Conservation (phyloP, 1,140 invertebrate species). For the Meloidogyne floridensis region DNA sequence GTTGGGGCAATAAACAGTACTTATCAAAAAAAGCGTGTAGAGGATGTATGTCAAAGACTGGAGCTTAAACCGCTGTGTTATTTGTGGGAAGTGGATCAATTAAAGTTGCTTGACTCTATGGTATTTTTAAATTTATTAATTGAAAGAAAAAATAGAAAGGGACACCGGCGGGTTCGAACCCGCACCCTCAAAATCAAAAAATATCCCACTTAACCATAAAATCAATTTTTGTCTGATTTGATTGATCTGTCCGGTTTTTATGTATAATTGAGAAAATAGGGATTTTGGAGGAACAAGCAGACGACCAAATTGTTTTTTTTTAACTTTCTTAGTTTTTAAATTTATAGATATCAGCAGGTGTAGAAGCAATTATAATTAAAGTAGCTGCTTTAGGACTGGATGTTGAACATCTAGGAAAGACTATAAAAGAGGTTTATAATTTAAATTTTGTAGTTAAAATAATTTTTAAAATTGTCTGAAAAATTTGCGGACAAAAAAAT, state of each 20-base stretch:
- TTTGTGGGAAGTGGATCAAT: slow-evolving; percentile 90
- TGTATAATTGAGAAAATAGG: too few species aligned
- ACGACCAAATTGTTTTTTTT: too few species aligned
- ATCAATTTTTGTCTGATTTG: too few species aligned
- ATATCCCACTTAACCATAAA: too few species aligned
- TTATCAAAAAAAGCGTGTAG: slow-evolving; percentile 93
- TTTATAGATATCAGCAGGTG: slow-evolving; percentile 71
- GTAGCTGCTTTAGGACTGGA: slow-evolving; percentile 73
- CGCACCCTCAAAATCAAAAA: too few species aligned
- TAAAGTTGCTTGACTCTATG: slow-evolving; percentile 93
- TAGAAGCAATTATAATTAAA: slow-evolving; percentile 94
- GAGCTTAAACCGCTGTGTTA: slow-evolving; percentile 85
- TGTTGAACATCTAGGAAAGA: slow-evolving; percentile 84
- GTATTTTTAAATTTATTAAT: slow-evolving; percentile 72
- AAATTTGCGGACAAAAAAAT: too few species aligned
- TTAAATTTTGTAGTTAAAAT: neutral
- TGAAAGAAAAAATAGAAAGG: neutral
- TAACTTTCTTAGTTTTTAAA: neutral
- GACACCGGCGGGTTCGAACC: neutral
- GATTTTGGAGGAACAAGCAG: too few species aligned
- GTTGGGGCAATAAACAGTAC: slow-evolving; percentile 95
- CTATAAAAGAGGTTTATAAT: slow-evolving; percentile 75
- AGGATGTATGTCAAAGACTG: slow-evolving; percentile 93
- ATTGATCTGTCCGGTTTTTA: too few species aligned
- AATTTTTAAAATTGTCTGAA: too few species aligned